Evolutionary conservation across 1,140 invertebrate species (phyloP), one percentile per base, ranked within the genome.

Genomic region (Danaus melanippus): DNA sequence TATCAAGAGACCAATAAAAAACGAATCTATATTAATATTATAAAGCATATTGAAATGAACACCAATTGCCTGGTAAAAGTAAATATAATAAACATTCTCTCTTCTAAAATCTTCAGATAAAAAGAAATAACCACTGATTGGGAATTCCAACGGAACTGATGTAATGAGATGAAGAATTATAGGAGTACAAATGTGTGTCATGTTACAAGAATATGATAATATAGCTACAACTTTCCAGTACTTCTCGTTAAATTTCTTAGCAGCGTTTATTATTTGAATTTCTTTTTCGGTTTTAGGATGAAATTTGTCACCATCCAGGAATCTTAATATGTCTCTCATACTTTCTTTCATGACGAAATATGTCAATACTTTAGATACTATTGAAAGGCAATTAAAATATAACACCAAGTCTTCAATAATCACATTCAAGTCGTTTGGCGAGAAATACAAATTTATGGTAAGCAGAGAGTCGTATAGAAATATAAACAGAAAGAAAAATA

Each of bases 391-490:
- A 4, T 69, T 77, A 10, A 79, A 76, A 56, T 72, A 77, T 64
- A 80, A 74, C 59, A 76, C 65, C 57, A 72, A 58, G 60, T 80
- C 76, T 47, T 76, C 76, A 1, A 77, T 68, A 51, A 76, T 66
- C 40, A 66, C 11, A 42, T 79, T 76, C 17, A 83, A 50, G 45
- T 80, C 55, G 51, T 53, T 63, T 8, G 69, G 67, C 9, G 79
- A 42, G 50, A 62, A 79, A 61, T 65, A 73, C 41, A 82, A 77
- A 55, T 80, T 80, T 50, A 79, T 53, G 4, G 72, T 67, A 6
- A 47, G 50, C 15, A 79, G 40, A 10, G 54, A n/a, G 12, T 50
- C 56, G 43, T 67, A 74, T 1, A 69, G 17, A 11, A 74, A 44
- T 46, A 71, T 55, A 40, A 74, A 73, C 11, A 71, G 8, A 9